Evolutionary conservation across 2,113 vertebrate genomes (phyloP).

Genomic region (Rhinichthys klamathensis): DNA sequence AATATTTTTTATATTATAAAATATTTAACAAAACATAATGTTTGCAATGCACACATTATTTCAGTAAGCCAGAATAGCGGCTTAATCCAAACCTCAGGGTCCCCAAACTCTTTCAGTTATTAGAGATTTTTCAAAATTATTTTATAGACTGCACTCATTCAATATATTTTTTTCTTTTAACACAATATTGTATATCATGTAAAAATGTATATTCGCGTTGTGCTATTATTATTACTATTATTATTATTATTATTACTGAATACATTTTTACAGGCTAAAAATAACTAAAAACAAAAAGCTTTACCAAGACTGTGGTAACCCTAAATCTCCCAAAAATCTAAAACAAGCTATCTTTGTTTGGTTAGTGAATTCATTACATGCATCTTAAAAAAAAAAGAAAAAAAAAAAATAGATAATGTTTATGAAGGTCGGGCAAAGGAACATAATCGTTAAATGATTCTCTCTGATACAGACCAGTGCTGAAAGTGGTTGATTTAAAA

Average conservation of each 20-base stretch:
- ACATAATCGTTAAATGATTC: neutral
- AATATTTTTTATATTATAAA: no score
- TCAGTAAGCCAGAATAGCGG: neutral
- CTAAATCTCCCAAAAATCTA: neutral
- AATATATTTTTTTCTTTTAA: no score
- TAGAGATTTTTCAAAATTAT: neutral
- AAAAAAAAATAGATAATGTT: constrained; percentile 10
- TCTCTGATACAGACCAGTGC: constrained; percentile 30
- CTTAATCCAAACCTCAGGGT: neutral
- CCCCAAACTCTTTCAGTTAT: neutral
- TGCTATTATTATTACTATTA: no score
- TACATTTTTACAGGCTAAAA: no score
- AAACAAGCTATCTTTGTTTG: neutral
- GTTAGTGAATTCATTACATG: neutral
- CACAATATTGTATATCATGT: no score
- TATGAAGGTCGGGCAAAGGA: neutral
- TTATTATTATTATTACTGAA: no score
- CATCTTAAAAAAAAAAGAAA: neutral
- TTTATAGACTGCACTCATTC: neutral
- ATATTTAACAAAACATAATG: neutral
- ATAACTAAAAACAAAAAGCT: no score
- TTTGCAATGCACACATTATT: neutral
- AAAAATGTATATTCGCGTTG: no score
- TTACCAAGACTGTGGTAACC: neutral
- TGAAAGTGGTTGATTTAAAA: constrained; percentile 45